A percentile compares a stretch with the other conserved stretches of the same genome.
Evolutionary conservation across 92 coral and sea anemone species (phyloP).

Genomic region (Hydrozoanthus gracilis): DNA sequence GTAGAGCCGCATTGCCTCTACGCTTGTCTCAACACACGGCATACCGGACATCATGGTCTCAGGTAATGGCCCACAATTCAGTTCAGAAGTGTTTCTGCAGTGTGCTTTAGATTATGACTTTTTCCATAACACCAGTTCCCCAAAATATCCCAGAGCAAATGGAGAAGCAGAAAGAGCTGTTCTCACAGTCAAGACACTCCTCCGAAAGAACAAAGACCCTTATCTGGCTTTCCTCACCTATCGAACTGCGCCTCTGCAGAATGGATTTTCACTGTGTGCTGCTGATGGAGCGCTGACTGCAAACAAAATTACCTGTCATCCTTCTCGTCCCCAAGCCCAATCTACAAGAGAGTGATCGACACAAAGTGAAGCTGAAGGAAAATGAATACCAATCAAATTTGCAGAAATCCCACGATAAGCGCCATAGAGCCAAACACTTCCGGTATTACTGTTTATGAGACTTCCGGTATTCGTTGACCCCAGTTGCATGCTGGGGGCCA

Average conservation of each 20-base stretch:
- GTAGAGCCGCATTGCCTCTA: too few relatives aligned
- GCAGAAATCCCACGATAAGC: constrained; percentile 55
- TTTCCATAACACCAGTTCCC: constrained; percentile 60
- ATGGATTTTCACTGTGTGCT: constrained; percentile 40
- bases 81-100: constrained; percentile 14
- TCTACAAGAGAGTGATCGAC: constrained; percentile 50
- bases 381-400: constrained; percentile 50
- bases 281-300: constrained; percentile 68
- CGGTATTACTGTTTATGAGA: not conserved
- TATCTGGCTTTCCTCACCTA: constrained; percentile 34
- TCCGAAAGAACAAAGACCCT: not conserved
- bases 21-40: constrained; percentile 62
- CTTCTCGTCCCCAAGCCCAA: constrained; percentile 46
- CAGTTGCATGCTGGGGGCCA: not conserved
- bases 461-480: not conserved
- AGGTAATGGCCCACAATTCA: constrained; percentile 68
- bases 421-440: constrained; percentile 58
- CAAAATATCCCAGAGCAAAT: constrained; percentile 50
- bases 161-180: too few relatives aligned
- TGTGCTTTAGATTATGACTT: too few relatives aligned
- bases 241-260: not conserved
- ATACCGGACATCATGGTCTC: constrained; percentile 64
- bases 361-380: constrained; percentile 60
- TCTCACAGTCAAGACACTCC: constrained; percentile 44
- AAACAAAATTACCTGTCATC: constrained; percentile 56